These are phyloP conservation scores for Heliothis subflexa DNA, from an alignment of 1,140 invertebrate species.

Conservation along the genomic window DNA sequence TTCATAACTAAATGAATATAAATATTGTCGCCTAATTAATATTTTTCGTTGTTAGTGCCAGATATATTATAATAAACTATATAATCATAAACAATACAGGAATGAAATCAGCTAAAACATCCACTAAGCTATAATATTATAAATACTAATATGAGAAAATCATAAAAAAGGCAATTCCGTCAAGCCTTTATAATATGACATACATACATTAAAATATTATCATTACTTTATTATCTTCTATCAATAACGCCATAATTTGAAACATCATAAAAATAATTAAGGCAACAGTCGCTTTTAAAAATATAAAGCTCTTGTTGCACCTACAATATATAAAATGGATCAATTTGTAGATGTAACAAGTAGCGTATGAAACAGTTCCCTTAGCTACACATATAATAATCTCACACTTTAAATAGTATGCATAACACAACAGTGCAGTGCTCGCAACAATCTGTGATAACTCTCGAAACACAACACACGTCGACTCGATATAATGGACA, in stretches of 20 bases:
- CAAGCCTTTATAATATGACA: slow-evolving; percentile 63
- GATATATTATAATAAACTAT: slow-evolving; percentile 40
- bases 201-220: slow-evolving; percentile 71
- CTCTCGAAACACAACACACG: slow-evolving; percentile 29
- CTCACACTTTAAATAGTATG: slow-evolving; percentile 48
- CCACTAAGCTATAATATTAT: slow-evolving; percentile 56
- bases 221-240: slow-evolving; percentile 52
- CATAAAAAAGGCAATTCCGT: slow-evolving; percentile 68
- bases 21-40: slow-evolving; percentile 5
- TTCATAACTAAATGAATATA: neutral
- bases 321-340: slow-evolving; percentile 21
- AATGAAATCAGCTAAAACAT: slow-evolving; percentile 62
- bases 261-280: slow-evolving; percentile 72
- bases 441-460: slow-evolving; percentile 18
- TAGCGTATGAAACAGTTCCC: slow-evolving; percentile 50
- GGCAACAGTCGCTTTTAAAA: slow-evolving; percentile 67
- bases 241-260: slow-evolving; percentile 67
- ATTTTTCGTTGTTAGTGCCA: slow-evolving; percentile 54
- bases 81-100: slow-evolving; percentile 52
- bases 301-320: slow-evolving; percentile 59
- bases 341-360: slow-evolving; percentile 56
- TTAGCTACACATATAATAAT: slow-evolving; percentile 57
- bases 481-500: slow-evolving; percentile 25
- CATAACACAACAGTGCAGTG: neutral
- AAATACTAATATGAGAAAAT: slow-evolving; percentile 53